Evolutionary conservation across 2,797 vertebrate genomes (phyloP).

Genomic region (Gadopsis bispinosus): DNA sequence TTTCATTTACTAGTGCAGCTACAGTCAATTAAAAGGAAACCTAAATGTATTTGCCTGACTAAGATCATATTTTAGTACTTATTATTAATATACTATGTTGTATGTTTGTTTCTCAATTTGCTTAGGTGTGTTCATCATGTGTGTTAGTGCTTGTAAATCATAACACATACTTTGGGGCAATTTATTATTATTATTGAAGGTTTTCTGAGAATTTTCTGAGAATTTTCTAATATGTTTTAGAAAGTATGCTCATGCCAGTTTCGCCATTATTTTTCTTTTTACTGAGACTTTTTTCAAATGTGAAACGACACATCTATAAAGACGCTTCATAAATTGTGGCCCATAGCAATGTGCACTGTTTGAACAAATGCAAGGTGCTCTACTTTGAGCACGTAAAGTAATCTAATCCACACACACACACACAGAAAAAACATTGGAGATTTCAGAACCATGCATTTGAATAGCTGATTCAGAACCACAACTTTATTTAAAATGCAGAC

Average conservation of each 20-base stretch:
- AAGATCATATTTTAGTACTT: neutral
- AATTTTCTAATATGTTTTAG: neutral
- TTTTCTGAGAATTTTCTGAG: neutral
- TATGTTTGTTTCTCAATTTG: neutral
- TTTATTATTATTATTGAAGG: neutral
- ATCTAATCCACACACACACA: neutral
- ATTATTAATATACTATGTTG: neutral
- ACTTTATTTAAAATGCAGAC: slow-evolving; percentile 41
- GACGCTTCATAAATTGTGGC: neutral
- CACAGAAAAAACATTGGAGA: neutral
- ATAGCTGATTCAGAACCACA: slow-evolving; percentile 31
- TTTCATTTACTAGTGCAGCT: neutral
- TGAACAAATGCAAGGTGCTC: neutral
- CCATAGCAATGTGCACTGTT: neutral
- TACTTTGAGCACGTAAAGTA: neutral
- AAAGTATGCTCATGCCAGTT: neutral
- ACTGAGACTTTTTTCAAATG: neutral
- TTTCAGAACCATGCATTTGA: slow-evolving; percentile 27
- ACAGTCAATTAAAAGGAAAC: neutral
- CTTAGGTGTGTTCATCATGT: neutral
- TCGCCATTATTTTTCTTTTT: neutral
- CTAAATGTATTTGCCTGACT: neutral
- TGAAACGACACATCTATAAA: neutral
- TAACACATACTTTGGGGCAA: neutral
- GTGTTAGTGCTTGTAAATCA: neutral